Percentiles rank a stretch among this genome's conserved stretches.
Conservation (phyloP, 64 coral and sea anemone species). For the Montipora sp. region DNA sequence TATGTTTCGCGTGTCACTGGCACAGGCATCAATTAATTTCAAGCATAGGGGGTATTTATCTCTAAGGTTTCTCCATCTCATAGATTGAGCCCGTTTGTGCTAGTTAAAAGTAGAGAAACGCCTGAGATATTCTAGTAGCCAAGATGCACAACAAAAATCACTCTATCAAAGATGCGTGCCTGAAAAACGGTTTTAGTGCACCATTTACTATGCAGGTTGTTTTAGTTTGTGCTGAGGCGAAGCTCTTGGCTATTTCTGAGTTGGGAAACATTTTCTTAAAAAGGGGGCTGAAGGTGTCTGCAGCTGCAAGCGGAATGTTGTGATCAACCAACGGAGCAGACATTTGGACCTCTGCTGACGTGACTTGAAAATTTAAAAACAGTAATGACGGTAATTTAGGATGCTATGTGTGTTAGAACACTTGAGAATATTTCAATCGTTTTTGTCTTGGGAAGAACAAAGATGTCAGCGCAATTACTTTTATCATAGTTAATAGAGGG, state of each 20-base stretch:
- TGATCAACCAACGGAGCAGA: constrained; percentile 30
- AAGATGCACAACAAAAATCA: constrained; percentile 6
- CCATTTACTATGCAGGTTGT: constrained; percentile 67
- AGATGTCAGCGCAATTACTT: constrained; percentile 2
- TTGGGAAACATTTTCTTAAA: constrained; percentile 54
- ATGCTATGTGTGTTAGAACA: background rate
- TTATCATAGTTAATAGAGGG: background rate
- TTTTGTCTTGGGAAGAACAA: background rate
- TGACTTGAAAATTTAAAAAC: constrained; percentile 20
- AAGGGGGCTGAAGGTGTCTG: constrained; percentile 47
- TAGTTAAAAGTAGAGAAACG: constrained; percentile 34
- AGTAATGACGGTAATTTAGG: background rate
- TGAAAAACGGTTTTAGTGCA: constrained; percentile 49
- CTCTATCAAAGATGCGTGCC: constrained; percentile 30
- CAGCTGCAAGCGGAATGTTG: constrained; percentile 55
- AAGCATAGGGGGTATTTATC: background rate
- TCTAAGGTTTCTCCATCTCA: constrained; percentile 17
- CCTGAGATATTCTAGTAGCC: constrained; percentile 26
- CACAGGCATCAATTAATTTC: constrained; percentile 21
- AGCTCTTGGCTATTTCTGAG: constrained; percentile 63
- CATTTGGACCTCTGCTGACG: constrained; percentile 64
- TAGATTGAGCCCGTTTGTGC: constrained; percentile 31
- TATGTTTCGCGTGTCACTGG: background rate
- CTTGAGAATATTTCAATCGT: constrained; percentile 13
- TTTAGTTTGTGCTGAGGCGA: constrained; percentile 41